A percentile compares a stretch with the other conserved stretches of the same genome.
Conservation (phyloP, 1,140 invertebrate species). For the Neotoxoptera formosana region DNA sequence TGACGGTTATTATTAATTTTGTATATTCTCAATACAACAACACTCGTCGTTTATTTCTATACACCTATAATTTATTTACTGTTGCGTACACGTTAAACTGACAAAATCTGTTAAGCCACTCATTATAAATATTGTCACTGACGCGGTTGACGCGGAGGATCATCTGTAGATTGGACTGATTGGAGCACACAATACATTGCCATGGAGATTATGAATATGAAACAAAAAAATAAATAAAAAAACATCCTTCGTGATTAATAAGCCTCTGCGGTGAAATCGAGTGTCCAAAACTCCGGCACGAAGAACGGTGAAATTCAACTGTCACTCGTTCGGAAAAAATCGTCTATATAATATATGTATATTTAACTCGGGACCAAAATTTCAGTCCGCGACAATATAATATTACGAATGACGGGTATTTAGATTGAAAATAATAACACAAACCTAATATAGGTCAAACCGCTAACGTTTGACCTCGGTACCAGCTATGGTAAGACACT, state of each 20-base stretch:
- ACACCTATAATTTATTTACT: neutral
- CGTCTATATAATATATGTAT: no score
- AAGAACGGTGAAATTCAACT: neutral
- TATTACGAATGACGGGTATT: neutral
- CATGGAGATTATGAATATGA: neutral
- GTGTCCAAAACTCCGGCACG: neutral
- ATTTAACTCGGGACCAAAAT: neutral
- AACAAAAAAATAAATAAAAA: neutral
- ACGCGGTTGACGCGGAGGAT: neutral
- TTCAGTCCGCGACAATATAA: neutral
- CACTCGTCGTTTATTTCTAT: neutral
- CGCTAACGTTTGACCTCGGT: neutral
- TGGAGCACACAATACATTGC: neutral
- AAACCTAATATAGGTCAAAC: neutral
- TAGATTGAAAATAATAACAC: neutral
- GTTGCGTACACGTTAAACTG: neutral
- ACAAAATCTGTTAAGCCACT: neutral
- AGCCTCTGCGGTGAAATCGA: neutral
- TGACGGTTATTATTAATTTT: neutral
- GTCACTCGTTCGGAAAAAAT: neutral
- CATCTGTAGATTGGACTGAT: neutral
- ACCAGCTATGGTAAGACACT: neutral
- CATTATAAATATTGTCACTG: conserved; percentile 18
- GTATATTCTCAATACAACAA: neutral
- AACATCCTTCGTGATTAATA: neutral